phyloP scores from a whole-genome alignment of 2,113 vertebrate species.

The Okapia johnstoni region DNA sequence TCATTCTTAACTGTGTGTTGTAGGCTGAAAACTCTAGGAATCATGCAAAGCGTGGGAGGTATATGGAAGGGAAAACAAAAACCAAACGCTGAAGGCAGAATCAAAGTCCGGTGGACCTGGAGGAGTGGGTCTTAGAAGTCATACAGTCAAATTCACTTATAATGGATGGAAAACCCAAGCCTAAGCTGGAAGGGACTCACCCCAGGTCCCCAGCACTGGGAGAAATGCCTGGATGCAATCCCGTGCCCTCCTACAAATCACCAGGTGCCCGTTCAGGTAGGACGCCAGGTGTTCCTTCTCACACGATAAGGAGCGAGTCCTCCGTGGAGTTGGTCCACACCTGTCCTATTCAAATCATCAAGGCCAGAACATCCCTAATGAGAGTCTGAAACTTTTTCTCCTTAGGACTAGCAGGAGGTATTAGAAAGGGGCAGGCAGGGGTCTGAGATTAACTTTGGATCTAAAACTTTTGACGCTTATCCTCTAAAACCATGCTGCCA shows the following conservation, averaged over 20 bases:
- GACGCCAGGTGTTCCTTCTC: not conserved
- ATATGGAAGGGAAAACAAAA: not conserved
- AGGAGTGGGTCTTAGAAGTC: not conserved
- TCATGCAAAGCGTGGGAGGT: rapidly evolving
- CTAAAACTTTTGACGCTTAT: not conserved
- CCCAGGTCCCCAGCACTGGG: not conserved
- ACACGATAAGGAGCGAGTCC: not conserved
- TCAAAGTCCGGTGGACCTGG: not conserved
- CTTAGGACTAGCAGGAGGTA: not conserved
- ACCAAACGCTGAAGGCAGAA: not conserved
- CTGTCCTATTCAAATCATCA: not conserved
- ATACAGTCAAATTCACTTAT: not conserved
- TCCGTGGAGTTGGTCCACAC: not conserved
- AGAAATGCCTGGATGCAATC: not conserved
- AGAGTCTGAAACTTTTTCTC: not conserved
- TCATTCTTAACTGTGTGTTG: not conserved
- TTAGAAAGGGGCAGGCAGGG: not conserved
- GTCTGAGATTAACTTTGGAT: not conserved
- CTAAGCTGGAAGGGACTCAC: not conserved
- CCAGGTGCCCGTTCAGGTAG: not conserved
- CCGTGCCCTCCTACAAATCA: not conserved
- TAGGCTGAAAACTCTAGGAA: not conserved
- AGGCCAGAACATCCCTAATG: not conserved
- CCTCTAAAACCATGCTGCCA: not conserved
- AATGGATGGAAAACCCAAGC: not conserved